These are phyloP conservation scores for Euwallacea fornicatus DNA, from an alignment of 1,140 invertebrate species.

Conservation along the genomic window DNA sequence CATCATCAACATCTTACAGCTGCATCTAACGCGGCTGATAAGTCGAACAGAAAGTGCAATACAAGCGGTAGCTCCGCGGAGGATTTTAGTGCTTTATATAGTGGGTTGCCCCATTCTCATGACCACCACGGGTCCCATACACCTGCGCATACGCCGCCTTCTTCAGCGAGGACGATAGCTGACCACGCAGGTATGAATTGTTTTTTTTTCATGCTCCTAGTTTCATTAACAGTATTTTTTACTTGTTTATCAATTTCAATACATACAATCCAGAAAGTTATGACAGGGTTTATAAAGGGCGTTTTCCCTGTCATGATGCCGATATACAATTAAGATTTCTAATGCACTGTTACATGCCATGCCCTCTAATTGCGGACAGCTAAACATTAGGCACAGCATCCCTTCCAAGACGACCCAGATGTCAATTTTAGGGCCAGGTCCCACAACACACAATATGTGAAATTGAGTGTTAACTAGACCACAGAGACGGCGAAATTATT, in stretches of 20 bases:
- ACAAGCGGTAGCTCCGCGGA: slow-evolving; percentile 75
- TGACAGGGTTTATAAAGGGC: too few relatives aligned
- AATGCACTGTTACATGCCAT: too few relatives aligned
- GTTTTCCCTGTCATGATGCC: too few relatives aligned
- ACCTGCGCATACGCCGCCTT: slow-evolving; percentile 64
- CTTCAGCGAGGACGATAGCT: slow-evolving; percentile 59
- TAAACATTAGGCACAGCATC: background rate
- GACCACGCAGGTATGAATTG: slow-evolving; percentile 60
- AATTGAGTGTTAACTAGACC: slow-evolving; percentile 51
- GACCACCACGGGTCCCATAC: slow-evolving; percentile 56
- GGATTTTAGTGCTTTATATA: slow-evolving; percentile 77
- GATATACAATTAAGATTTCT: too few relatives aligned
- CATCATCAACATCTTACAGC: slow-evolving; percentile 64
- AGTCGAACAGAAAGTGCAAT: slow-evolving; percentile 70
- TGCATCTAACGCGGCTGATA: slow-evolving; percentile 59
- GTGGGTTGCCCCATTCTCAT: slow-evolving; percentile 58
- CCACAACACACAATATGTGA: slow-evolving; percentile 48
- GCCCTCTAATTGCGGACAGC: background rate
- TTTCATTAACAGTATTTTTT: too few relatives aligned
- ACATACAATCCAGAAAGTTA: too few relatives aligned
- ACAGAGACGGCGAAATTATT: slow-evolving; percentile 28
- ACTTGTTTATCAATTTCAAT: too few relatives aligned
- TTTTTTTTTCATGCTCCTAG: background rate
- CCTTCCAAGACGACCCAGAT: slow-evolving; percentile 15
- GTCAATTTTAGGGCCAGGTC: slow-evolving; percentile 18